Percentiles rank a stretch among this genome's conserved stretches.
Evolutionary conservation across 1,140 invertebrate species (phyloP).

Genomic region (Drosophila athabasca): DNA sequence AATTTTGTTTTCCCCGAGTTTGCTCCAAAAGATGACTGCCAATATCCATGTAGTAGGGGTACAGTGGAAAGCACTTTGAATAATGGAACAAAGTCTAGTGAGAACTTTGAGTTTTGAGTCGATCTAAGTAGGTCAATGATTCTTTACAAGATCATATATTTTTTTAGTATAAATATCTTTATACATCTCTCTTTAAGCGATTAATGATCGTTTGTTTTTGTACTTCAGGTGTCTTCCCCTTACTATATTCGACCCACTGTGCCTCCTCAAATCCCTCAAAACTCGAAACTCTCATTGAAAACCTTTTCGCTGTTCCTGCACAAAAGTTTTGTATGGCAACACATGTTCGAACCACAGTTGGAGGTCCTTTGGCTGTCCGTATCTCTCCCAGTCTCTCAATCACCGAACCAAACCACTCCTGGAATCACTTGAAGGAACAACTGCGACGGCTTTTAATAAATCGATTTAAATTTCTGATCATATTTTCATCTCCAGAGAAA

Average conservation of each 20-base stretch:
- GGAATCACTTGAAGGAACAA: conserved; percentile 48
- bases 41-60: conserved; percentile 16
- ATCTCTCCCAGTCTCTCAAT: neutral
- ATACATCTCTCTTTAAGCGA: too few relatives aligned
- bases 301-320: conserved; percentile 34
- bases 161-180: too few relatives aligned
- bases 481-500: conserved; percentile 81
- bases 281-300: conserved; percentile 23
- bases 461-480: conserved; percentile 82
- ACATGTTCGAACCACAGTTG: conserved; percentile 50
- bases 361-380: neutral
- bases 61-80: conserved; percentile 32
- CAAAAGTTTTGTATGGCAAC: conserved; percentile 70
- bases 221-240: neutral
- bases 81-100: conserved; percentile 15
- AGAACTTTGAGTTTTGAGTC: too few relatives aligned
- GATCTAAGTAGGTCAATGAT: too few relatives aligned
- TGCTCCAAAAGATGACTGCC: conserved; percentile 56
- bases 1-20: conserved; percentile 64
- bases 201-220: too few relatives aligned
- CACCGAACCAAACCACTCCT: conserved; percentile 7
- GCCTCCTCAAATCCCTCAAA: conserved; percentile 17
- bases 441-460: conserved; percentile 76
- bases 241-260: conserved; percentile 20
- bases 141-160: too few relatives aligned